Evolutionary conservation across 2,113 vertebrate genomes (phyloP), one percentile per base, ranked within the genome.

Genomic region (Lethenteron camtschaticum): DNA sequence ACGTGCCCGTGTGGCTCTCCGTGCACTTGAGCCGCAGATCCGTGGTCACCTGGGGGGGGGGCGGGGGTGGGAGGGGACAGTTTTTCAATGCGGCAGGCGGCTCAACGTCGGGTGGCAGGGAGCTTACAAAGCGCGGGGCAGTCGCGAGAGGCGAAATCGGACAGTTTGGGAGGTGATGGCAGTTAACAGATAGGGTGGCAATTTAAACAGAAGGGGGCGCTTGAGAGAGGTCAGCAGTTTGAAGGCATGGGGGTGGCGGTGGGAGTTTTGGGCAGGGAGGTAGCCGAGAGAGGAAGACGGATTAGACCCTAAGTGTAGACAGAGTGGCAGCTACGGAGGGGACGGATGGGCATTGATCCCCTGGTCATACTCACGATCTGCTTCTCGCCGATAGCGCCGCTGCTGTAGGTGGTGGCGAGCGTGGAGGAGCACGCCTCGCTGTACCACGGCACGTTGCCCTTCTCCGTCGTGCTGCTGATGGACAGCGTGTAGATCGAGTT

Each of bases 401-500:
- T 96, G 83, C 94, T 99, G 83, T 92, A 99, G 71, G 94, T 96
- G 69, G 88, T 86, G 75, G 94, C 90, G 2, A 99, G 87, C 2
- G 94, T 96, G 78, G 94, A 99, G 9, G 94, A 95, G 80, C 92
- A 99, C 77, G 90, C 88, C 80, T 99, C 94, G 8, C 92, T 96
- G 85, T 99, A 99, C 94, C 94, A 96, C 59, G 94, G 94, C 77
- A 96, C 92, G 0, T 83, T 90, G 71, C 94, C 92, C 0, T 85
- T 80, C 81, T 96, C 88, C 0, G 90, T 95, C 79, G 88, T 89
- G 76, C 94, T 99, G 84, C 94, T 96, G 81, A 99, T 96, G 79
- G 94, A 99, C 75, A 99, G 82, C 0, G 92, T 99, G 83, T 94
- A 94, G 78, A 99, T 99, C 81, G 90, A 96, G 82, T 99, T 96